Conservation (phyloP, 35 echinoderm and acorn worm genomes). For the Stichopus chloronotus region DNA sequence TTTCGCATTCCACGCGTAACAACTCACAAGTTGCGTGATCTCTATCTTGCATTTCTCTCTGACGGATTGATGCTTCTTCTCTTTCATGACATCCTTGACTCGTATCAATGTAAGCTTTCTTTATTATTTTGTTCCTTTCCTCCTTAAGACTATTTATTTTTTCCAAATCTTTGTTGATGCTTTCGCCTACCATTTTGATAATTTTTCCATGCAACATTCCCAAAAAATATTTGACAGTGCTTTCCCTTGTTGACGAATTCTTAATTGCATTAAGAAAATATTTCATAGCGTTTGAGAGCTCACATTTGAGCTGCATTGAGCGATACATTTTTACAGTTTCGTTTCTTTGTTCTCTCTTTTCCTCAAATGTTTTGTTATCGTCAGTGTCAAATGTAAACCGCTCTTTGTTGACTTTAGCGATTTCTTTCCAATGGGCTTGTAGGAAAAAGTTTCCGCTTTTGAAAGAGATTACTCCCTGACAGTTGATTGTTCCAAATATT, state of each 20-base stretch:
- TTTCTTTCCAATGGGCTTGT: constrained; percentile 7
- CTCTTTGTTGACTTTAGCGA: background rate
- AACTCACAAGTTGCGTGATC: too few relatives aligned
- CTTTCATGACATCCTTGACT: background rate
- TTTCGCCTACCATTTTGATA: background rate
- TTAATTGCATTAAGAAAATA: background rate
- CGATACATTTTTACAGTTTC: background rate
- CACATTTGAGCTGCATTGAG: background rate
- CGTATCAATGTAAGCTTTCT: background rate
- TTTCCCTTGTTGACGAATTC: background rate
- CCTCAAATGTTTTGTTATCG: background rate
- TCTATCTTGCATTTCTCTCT: background rate
- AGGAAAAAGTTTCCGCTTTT: background rate
- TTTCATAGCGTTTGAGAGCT: background rate
- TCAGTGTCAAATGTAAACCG: background rate
- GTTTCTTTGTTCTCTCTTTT: background rate
- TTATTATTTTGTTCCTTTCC: background rate
- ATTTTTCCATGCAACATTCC: background rate
- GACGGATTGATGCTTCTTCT: too few relatives aligned
- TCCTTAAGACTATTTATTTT: background rate
- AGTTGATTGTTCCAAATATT: background rate
- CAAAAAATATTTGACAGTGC: constrained; percentile 19
- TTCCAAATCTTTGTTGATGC: background rate
- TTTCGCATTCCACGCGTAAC: too few relatives aligned
- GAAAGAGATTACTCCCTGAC: background rate